Conservation (phyloP, 2,888 invertebrate species). For the Euzophera pinguis region DNA sequence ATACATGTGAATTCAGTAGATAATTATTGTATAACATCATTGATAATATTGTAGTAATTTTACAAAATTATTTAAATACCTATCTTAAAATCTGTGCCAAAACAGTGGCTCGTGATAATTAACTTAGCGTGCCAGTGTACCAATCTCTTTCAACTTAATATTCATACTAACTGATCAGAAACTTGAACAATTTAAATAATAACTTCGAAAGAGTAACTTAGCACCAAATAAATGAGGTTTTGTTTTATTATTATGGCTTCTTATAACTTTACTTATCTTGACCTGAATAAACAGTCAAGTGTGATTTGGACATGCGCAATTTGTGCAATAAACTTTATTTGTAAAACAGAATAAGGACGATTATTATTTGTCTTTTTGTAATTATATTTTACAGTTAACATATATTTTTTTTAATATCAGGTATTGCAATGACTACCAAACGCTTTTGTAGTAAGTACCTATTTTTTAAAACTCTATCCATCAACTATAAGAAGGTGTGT, state of each 20-base stretch:
- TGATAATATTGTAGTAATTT: too few relatives aligned
- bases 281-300: slow-evolving; percentile 2
- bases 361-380: too few relatives aligned
- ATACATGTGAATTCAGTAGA: too few relatives aligned
- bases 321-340: too few relatives aligned
- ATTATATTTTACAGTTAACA: too few relatives aligned
- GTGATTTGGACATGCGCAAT: neutral
- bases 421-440: too few relatives aligned
- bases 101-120: slow-evolving; percentile 10
- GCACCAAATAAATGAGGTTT: neutral
- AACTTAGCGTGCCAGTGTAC: neutral
- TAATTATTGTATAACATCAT: too few relatives aligned
- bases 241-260: slow-evolving; percentile 1
- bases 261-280: slow-evolving; percentile 1
- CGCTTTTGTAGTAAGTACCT: too few relatives aligned
- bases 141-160: slow-evolving; percentile 9
- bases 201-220: slow-evolving; percentile 3
- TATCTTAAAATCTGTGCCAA: neutral
- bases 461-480: too few relatives aligned
- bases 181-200: slow-evolving; percentile 16
- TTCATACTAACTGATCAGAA: slow-evolving; percentile 5
- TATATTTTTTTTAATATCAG: too few relatives aligned
- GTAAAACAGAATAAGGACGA: too few relatives aligned
- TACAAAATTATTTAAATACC: neutral
- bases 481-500: too few relatives aligned